phyloP scores from a whole-genome alignment of 1,140 invertebrate species.

The Lerema accius region DNA sequence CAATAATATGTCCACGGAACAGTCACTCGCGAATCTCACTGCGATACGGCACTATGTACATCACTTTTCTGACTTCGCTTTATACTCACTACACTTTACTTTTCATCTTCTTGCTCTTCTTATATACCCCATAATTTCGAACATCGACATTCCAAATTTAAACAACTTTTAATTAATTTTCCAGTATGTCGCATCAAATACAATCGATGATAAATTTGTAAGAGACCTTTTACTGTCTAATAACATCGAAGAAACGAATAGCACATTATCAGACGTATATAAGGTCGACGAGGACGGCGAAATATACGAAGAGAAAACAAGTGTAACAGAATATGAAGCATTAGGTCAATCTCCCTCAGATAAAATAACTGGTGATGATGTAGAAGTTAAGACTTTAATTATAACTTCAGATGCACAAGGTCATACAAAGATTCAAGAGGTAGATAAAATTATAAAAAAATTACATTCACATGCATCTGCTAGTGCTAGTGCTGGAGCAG shows the following conservation, averaged over 20 bases:
- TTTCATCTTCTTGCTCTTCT: no score
- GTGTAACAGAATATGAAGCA: not conserved
- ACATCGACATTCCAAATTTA: no score
- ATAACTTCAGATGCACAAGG: conserved; percentile 4
- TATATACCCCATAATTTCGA: no score
- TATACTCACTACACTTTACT: no score
- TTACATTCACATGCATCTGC: not conserved
- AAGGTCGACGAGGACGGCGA: not conserved
- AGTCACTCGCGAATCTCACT: no score
- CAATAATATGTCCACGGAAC: no score
- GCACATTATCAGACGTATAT: conserved; percentile 3
- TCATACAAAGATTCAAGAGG: conserved; percentile 3
- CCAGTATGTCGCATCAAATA: conserved; percentile 7
- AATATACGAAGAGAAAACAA: conserved; percentile 5
- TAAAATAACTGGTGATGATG: not conserved
- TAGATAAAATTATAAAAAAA: conserved; percentile 9
- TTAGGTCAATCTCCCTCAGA: not conserved
- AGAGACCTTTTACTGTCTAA: not conserved
- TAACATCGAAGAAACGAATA: conserved; percentile 12
- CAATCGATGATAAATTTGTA: not conserved
- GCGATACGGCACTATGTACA: no score
- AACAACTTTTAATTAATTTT: conserved; percentile 3
- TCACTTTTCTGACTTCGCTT: no score
- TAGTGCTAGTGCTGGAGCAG: not conserved
- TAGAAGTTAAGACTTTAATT: not conserved